phyloP scores from a whole-genome alignment of 2,888 invertebrate species.

The Anoplius nigerrimus region DNA sequence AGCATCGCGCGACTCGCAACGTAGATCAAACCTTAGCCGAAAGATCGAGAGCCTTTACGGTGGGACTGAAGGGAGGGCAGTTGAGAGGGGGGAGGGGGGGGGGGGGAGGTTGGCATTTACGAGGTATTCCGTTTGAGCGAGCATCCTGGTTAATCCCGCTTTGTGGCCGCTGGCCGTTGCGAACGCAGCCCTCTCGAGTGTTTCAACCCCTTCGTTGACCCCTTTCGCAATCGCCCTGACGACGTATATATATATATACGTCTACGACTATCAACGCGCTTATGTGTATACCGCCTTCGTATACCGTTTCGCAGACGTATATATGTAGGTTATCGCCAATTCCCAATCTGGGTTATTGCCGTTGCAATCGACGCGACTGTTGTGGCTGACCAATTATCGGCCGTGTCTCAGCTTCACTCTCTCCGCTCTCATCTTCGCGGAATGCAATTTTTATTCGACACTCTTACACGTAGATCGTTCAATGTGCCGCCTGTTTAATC shows the following conservation, averaged over 20 bases:
- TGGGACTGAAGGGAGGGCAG: slow-evolving; percentile 9
- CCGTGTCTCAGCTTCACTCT: neutral
- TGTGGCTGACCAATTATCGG: slow-evolving; percentile 56
- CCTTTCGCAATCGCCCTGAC: slow-evolving; percentile 26
- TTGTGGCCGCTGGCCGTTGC: slow-evolving; percentile 39
- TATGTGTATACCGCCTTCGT: too few species aligned
- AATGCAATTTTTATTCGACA: neutral
- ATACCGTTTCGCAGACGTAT: neutral
- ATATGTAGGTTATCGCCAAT: slow-evolving; percentile 51
- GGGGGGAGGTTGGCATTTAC: slow-evolving; percentile 41
- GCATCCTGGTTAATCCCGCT: slow-evolving; percentile 50
- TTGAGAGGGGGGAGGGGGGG: too few species aligned
- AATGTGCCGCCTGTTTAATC: too few species aligned
- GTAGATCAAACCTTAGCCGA: slow-evolving; percentile 11
- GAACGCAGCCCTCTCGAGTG: slow-evolving; percentile 37
- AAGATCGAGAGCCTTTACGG: slow-evolving; percentile 14
- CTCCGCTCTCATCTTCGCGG: neutral
- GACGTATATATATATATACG: neutral
- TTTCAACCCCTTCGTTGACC: slow-evolving; percentile 48
- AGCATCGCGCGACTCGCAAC: neutral
- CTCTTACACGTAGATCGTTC: too few species aligned
- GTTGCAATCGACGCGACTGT: slow-evolving; percentile 54
- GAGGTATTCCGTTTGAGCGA: slow-evolving; percentile 41
- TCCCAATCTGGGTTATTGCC: slow-evolving; percentile 58
- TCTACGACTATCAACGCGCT: too few species aligned